Conservation (phyloP, 1,140 invertebrate species). For the Odontomachus brunneus region DNA sequence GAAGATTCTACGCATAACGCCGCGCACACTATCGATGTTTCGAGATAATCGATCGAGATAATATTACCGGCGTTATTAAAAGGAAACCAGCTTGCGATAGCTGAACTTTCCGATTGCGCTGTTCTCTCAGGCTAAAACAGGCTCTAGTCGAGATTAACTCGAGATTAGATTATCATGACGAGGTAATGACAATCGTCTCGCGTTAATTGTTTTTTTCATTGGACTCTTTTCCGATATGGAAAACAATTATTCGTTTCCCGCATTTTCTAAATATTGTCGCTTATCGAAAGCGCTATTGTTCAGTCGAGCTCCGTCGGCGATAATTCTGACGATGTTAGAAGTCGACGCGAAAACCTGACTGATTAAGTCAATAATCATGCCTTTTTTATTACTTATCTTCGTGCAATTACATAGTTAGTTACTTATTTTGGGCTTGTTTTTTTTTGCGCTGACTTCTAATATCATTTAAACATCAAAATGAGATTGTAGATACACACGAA, state of each 20-base stretch:
- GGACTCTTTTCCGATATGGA: neutral
- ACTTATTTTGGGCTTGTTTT: no score
- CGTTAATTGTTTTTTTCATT: neutral
- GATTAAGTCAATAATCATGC: no score
- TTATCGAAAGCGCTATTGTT: neutral
- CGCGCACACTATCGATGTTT: neutral
- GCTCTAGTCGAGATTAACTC: neutral
- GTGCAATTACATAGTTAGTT: no score
- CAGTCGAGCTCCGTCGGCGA: neutral
- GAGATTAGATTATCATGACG: slow-evolving; percentile 23
- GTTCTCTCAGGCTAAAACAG: neutral
- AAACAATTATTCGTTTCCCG: neutral
- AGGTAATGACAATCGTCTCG: neutral
- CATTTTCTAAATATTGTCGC: neutral
- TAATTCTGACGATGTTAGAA: no score
- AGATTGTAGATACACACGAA: no score
- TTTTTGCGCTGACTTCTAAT: no score
- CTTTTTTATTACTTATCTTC: no score
- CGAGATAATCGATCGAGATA: slow-evolving; percentile 18
- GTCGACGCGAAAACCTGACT: no score
- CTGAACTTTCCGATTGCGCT: neutral
- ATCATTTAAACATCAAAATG: no score
- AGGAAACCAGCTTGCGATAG: neutral
- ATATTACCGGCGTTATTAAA: neutral
- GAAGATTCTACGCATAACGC: neutral